These are phyloP conservation scores for Ericerus pela DNA, from an alignment of 1,140 invertebrate genomes.

Conservation along the genomic window DNA sequence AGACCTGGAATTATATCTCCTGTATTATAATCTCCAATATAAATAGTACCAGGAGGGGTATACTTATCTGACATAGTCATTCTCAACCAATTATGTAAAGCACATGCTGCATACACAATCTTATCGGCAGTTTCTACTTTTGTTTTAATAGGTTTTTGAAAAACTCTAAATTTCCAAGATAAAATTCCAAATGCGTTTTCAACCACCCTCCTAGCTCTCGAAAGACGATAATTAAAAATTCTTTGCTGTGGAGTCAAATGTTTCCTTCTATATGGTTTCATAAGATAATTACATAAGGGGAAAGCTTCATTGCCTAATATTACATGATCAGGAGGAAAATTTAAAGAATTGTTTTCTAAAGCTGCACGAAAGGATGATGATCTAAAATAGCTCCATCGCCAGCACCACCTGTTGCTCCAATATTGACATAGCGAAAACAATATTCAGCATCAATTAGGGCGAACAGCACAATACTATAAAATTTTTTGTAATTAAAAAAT, in stretches of 20 bases:
- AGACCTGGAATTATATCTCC: no score
- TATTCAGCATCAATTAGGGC: constrained; percentile 28
- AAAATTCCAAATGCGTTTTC: constrained; percentile 35
- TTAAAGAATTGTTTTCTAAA: neutral
- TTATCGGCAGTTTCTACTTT: no score
- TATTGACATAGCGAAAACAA: constrained; percentile 24
- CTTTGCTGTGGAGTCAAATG: constrained; percentile 24
- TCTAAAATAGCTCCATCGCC: constrained; percentile 28
- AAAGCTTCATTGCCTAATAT: constrained; percentile 17
- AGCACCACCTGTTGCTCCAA: constrained; percentile 26
- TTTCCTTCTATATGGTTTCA: no score
- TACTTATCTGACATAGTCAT: no score
- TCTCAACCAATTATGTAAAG: no score
- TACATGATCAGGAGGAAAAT: neutral
- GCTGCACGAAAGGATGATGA: no score
- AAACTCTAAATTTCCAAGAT: constrained; percentile 31
- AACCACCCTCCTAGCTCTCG: constrained; percentile 26
- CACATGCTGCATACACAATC: no score
- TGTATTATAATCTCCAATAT: no score
- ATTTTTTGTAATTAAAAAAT: constrained; percentile 37
- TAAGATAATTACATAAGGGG: constrained; percentile 13
- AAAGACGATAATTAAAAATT: constrained; percentile 29
- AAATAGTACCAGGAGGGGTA: no score
- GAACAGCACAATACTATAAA: constrained; percentile 31
- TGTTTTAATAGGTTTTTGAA: no score